Conservation (phyloP, 1,140 invertebrate species). For the Temnothorax curvispinosus region DNA sequence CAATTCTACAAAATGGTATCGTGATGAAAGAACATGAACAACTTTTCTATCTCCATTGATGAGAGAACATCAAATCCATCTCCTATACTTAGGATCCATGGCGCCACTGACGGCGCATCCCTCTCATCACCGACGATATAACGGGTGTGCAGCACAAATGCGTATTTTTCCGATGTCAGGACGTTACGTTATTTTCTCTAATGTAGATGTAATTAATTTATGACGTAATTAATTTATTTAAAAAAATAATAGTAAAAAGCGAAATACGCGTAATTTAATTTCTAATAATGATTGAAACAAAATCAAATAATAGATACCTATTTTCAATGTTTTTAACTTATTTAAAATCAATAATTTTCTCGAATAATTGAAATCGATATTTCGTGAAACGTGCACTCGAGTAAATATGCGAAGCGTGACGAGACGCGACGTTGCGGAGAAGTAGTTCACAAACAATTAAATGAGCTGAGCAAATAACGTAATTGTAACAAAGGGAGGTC, state of each 20-base stretch:
- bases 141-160: constrained; percentile 28
- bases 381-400: not conserved
- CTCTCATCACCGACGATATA: constrained; percentile 17
- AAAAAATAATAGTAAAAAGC: not conserved
- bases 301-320: not conserved
- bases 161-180: not conserved
- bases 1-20: constrained; percentile 3
- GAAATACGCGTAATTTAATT: not conserved
- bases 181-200: not conserved
- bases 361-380: not conserved
- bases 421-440: not conserved
- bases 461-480: not conserved
- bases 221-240: not conserved
- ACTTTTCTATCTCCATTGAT: constrained; percentile 5
- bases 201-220: not conserved
- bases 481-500: constrained; percentile 8
- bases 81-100: constrained; percentile 23
- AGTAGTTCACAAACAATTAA: constrained; percentile 13
- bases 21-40: not conserved
- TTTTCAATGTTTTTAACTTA: not conserved
- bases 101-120: constrained; percentile 39
- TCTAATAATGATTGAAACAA: not conserved
- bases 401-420: not conserved
- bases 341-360: not conserved
- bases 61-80: constrained; percentile 27